Evolutionary conservation across 2,888 invertebrate genomes (phyloP), one percentile per base, ranked within the genome.

Genomic region (Lottia scabra): DNA sequence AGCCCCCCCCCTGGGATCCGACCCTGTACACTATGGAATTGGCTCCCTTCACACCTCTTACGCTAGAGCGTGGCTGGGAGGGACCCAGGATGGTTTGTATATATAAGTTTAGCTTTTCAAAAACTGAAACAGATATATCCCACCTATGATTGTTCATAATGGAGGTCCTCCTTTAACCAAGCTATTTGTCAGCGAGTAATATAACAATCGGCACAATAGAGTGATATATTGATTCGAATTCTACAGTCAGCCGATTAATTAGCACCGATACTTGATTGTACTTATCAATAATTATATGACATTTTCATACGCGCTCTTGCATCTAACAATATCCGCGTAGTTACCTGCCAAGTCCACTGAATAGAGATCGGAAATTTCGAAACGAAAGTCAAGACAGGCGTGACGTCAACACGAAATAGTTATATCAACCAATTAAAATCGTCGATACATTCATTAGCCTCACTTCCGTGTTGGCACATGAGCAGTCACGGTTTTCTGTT

Each of bases 401-500:
- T 65, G 44, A 72, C 64, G 68, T 43, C 48, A 63, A 72, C 72
- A 72, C 65, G 72, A 72, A 65, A 68, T 48, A 62, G 72, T 72
- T 64, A 68, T 72, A 56, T 72, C 43, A 26, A 65, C 68, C 72
- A 72, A 72, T 72, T 72, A 72, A 65, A 68, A 56, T 65, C 72
- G 63, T 65, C 68, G 72, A 72, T 72, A 68, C 68, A 43, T 64
- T 72, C 72, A 68, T 72, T 72, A 72, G 72, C 72, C 68, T 64
- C 68, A 56, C 72, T 72, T 72, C 72, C 72, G 72, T 43, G 23
- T 13, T 48, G 65, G 64, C 67, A 23, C 68, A 65, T 68, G 68
- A 68, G 43, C 26, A 65, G 72, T 72, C 72, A 72, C 67, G 63
- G 64, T 65, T 68, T 64, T 56, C 68, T 68, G 72, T 46, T 56